Percentiles rank a stretch among this genome's conserved stretches.
Conservation (phyloP, 1,140 invertebrate genomes). For the Panagrolaimus sp. region DNA sequence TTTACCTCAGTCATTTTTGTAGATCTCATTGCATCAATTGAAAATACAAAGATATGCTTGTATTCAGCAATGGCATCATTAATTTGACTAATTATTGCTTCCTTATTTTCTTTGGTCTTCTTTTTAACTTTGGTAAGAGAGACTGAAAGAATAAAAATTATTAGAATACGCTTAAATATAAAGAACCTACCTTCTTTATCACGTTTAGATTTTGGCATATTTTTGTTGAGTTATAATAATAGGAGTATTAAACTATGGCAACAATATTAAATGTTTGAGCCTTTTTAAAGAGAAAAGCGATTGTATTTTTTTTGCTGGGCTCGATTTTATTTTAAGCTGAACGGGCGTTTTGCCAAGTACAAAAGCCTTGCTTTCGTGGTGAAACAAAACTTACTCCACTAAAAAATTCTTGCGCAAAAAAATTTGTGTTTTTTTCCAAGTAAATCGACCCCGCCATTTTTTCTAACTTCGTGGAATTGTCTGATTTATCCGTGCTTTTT, state of each 20-base stretch:
- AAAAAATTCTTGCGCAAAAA: no score
- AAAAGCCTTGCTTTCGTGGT: no score
- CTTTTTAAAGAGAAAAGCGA: no score
- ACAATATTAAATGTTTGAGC: no score
- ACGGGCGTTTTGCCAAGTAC: no score
- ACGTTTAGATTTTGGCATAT: conserved; percentile 82
- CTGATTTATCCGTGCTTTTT: no score
- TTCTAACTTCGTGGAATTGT: no score
- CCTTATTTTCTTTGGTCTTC: conserved; percentile 75
- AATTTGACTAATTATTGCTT: conserved; percentile 81
- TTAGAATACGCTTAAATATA: conserved; percentile 56
- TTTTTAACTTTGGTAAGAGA: conserved; percentile 88
- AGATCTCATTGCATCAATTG: conserved; percentile 85
- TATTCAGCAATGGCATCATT: conserved; percentile 75
- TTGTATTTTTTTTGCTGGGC: background rate
- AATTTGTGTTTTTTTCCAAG: background rate
- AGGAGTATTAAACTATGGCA: background rate
- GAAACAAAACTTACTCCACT: no score
- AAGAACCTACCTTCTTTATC: conserved; percentile 76
- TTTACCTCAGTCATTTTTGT: conserved; percentile 73
- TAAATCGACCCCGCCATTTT: no score
- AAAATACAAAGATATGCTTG: conserved; percentile 80
- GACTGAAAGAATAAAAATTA: conserved; percentile 68
- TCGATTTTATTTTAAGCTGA: no score
- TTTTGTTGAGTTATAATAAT: conserved; percentile 36